Conservation (phyloP, 2,888 invertebrate genomes). For the Cylloceria caligata region DNA sequence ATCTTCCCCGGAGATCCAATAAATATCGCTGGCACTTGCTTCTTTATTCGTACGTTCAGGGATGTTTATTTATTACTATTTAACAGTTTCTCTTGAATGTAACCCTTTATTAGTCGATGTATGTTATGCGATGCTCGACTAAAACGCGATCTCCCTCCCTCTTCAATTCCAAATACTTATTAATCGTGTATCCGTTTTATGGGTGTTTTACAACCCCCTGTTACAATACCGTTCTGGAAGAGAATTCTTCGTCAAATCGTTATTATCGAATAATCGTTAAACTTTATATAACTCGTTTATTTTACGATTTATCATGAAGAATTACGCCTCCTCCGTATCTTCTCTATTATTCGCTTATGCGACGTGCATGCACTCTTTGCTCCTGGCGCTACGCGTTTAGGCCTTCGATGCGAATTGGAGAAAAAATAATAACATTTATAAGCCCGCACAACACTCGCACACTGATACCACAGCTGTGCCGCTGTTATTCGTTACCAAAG, state of each 20-base stretch:
- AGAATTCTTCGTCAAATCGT: neutral
- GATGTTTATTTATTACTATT: slow-evolving; percentile 24
- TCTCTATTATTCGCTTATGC: slow-evolving; percentile 2
- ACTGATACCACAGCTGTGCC: neutral
- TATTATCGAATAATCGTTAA: slow-evolving; percentile 39
- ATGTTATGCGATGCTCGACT: slow-evolving; percentile 40
- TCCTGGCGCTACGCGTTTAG: neutral
- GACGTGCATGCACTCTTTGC: neutral
- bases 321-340: neutral
- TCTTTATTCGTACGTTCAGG: slow-evolving; percentile 22
- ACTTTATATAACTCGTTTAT: slow-evolving; percentile 4
- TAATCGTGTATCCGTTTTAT: slow-evolving; percentile 20
- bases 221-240: neutral
- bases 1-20: slow-evolving; percentile 46
- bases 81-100: slow-evolving; percentile 10
- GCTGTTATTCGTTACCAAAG: neutral
- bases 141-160: slow-evolving; percentile 10
- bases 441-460: slow-evolving; percentile 36
- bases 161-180: slow-evolving; percentile 17
- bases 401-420: neutral
- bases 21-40: slow-evolving; percentile 47
- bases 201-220: neutral
- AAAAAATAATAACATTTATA: slow-evolving; percentile 10
- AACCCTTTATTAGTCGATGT: slow-evolving; percentile 22
- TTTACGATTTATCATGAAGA: slow-evolving; percentile 19